Evolutionary conservation across 2,113 vertebrate genomes (phyloP), one percentile per base, ranked within the genome.

Genomic region (Vidua macroura): DNA sequence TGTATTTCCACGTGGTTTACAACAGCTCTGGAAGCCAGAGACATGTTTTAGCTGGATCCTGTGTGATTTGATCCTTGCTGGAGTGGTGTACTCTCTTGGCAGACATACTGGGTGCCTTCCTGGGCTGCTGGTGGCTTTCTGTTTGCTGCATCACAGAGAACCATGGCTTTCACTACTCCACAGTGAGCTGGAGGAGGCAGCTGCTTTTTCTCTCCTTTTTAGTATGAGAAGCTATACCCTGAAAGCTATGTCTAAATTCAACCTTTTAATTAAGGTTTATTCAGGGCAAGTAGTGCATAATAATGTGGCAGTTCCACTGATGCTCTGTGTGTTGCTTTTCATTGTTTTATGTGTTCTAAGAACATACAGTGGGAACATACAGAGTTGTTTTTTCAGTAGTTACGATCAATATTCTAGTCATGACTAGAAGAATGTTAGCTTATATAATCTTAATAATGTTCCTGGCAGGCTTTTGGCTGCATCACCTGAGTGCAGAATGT

Each of bases 101-200:
- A 60, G 7, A 60, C 7, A 13, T 56, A 11, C 23, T 0, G 1
- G 35, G 7, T 12, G 9, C 39, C 35, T 19, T 37, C 67, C 48
- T 4, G 3, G 30, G 11, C 39, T 73, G 51, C 48, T 64, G n/a
- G 8, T 53, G 41, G 35, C 43, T 35, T 67, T 25, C 28, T 41
- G 0, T 46, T 82, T 67, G 70, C 33, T 3, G 0, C 78, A 17
- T 35, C 2, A 0, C 31, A 24, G 51, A 31, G 48, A 90, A 6
- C 48, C 19, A 6, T 48, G 37, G 15, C 27, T 15, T 69, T 87
- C 56, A 14, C 49, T 64, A 3, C 55, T 69, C 22, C 23, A 24
- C 4, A 22, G 72, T 9, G 73, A 77, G 41, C 18, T 17, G 4
- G 31, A 66, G 59, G 33, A 59, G 35, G 43, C 19, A 8, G 31